Base-by-base conservation (phyloP, 2,113 vertebrate species). In the Tragulus kanchil region DNA sequence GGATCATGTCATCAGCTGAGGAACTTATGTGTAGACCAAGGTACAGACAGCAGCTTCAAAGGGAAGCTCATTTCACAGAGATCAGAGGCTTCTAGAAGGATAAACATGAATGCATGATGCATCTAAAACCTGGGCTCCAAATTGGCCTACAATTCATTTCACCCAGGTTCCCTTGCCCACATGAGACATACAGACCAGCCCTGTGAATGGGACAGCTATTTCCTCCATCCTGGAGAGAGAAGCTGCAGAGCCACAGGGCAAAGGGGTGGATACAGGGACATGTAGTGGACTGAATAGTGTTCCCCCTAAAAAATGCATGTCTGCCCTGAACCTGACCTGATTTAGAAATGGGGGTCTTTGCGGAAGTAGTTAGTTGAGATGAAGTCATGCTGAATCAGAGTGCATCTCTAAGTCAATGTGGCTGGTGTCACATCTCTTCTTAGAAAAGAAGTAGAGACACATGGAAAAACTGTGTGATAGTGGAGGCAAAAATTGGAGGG, bases 61-160 rank as follows among this genome's bases (percentile, higher is more conserved):
- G 25, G 15, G 67, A 75, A 61, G 45, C 7, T n/a, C 28, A 48
- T 52, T 23, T 89, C 79, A 28, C 2, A 0, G 26, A 56, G 28
- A 13, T 59, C 61, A 94, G 93, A 93, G 79, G 50, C 23, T 92
- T 96, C 73, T 52, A 81, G 75, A 89, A 94, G 56, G 26, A 6
- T 42, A 17, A 83, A 5, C 26, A 36, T n/a, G 16, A 75, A 48
- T 19, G 21, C 25, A 50, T 3, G 3, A 58, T 36, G n/a, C 12
- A 28, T 93, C 62, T 71, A 42, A 83, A 61, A 59, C 1, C 65
- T 17, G 1, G 8, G 23, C 86, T 85, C 31, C 10, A 71, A 67
- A 64, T 48, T 16, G 5, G n/a, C n/a, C 56, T 12, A 9, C 50
- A 1, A 0, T 73, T 59, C 36, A 21, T 82, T 52, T 54, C 28